These are phyloP conservation scores for Paraplagusia blochii DNA, from an alignment of 2,113 vertebrate genomes.

Conservation along the genomic window DNA sequence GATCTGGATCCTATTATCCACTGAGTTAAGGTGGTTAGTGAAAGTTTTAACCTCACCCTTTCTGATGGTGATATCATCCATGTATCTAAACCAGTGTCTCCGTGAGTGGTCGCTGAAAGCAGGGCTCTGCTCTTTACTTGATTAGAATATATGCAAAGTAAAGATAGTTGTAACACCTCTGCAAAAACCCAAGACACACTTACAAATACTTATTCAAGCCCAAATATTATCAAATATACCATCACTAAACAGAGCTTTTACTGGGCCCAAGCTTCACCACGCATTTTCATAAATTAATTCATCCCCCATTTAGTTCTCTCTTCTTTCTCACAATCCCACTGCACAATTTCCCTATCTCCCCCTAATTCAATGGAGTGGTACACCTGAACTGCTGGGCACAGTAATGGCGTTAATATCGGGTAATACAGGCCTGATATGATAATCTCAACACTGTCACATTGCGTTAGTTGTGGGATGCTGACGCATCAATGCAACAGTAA, in stretches of 20 bases:
- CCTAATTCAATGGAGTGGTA: conserved; percentile 50
- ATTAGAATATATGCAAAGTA: too few species aligned
- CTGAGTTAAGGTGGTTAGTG: too few species aligned
- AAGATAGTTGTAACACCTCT: too few species aligned
- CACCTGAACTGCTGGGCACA: conserved; percentile 71
- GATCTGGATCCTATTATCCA: too few species aligned
- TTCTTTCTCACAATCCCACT: conserved; percentile 47
- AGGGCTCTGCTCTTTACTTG: too few species aligned
- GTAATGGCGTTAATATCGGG: conserved; percentile 78
- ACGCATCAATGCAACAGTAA: conserved; percentile 78
- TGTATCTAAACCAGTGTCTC: too few species aligned
- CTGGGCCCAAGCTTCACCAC: conserved; percentile 46
- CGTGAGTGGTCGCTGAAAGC: too few species aligned
- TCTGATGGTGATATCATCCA: too few species aligned
- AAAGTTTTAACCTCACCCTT: too few species aligned
- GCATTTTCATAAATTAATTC: conserved; percentile 65
- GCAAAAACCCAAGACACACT: too few species aligned
- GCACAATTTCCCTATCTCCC: conserved; percentile 63
- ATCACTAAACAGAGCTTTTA: conserved; percentile 30
- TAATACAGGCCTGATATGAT: conserved; percentile 84
- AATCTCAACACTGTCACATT: conserved; percentile 83
- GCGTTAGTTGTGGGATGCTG: conserved; percentile 78
- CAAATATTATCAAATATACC: too few species aligned
- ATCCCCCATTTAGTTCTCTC: conserved; percentile 38
- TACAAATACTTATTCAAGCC: too few species aligned